phyloP scores from a whole-genome alignment of 2,113 vertebrate genomes.

The Montifringilla adamsi region DNA sequence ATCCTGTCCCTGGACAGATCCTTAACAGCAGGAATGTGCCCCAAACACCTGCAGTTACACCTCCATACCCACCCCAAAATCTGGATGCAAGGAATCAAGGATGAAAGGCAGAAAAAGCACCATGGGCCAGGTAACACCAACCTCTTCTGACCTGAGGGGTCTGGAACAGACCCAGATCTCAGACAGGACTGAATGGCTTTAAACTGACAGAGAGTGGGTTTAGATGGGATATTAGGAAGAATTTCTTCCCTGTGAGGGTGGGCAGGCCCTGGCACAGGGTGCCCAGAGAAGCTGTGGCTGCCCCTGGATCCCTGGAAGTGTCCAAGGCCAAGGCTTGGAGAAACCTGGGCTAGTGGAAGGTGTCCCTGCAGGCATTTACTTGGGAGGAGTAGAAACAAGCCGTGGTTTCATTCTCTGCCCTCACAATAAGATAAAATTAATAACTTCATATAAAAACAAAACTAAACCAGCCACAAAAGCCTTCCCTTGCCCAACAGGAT shows the following conservation, averaged over 20 bases:
- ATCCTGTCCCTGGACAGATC: neutral
- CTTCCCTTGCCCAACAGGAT: neutral
- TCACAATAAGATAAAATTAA: neutral
- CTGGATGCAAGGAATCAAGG: neutral
- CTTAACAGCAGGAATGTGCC: neutral
- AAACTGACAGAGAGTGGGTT: neutral
- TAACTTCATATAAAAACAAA: neutral
- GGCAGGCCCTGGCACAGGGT: fast-evolving
- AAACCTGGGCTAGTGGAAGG: neutral
- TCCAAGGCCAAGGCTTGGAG: neutral
- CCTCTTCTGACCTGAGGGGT: fast-evolving
- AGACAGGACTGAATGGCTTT: neutral
- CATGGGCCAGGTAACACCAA: fast-evolving
- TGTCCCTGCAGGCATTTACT: neutral
- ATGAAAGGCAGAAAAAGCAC: too few relatives aligned
- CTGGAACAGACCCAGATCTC: neutral
- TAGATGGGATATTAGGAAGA: too few relatives aligned
- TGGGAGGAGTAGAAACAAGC: neutral
- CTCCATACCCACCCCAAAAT: neutral
- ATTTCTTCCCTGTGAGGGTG: neutral
- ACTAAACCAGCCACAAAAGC: neutral
- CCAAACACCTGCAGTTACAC: neutral
- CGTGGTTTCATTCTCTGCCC: neutral
- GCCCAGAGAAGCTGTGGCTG: neutral
- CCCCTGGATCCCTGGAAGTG: neutral